phyloP scores from a whole-genome alignment of 30 jellyfish, hydroid and myxozoan genomes.

The Sanderia malayensis region DNA sequence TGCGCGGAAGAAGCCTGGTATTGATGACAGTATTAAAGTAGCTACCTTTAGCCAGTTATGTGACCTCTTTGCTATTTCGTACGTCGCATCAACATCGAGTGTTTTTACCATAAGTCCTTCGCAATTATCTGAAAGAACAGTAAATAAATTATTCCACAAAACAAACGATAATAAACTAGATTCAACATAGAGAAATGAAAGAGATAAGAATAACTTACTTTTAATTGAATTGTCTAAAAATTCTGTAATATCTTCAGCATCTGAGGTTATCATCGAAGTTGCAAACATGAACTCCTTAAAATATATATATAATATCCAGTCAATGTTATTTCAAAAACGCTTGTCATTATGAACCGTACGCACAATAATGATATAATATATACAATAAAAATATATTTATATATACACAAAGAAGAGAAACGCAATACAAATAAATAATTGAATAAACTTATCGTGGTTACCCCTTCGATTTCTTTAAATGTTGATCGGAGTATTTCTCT shows the following conservation, averaged over 20 bases:
- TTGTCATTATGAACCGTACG: no score
- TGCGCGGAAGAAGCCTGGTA: neutral
- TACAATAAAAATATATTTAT: no score
- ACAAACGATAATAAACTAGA: no score
- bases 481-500: slow-evolving; percentile 64
- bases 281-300: slow-evolving; percentile 90
- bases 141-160: no score
- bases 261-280: slow-evolving; percentile 78
- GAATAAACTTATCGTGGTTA: neutral
- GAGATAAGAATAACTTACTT: slow-evolving; percentile 31
- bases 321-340: no score
- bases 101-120: slow-evolving; percentile 97
- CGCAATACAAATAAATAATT: no score
- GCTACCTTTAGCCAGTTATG: slow-evolving; percentile 92
- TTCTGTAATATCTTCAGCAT: slow-evolving; percentile 88
- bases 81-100: slow-evolving; percentile 80
- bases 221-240: slow-evolving; percentile 89
- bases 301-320: no score
- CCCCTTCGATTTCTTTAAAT: slow-evolving; percentile 88
- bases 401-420: no score
- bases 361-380: no score
- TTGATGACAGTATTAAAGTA: neutral
- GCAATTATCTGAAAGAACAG: slow-evolving; percentile 93
- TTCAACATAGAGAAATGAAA: no score
- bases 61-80: slow-evolving; percentile 92